Evolutionary conservation across 2,888 invertebrate genomes (phyloP).

Genomic region (Drosophila paracracens): DNA sequence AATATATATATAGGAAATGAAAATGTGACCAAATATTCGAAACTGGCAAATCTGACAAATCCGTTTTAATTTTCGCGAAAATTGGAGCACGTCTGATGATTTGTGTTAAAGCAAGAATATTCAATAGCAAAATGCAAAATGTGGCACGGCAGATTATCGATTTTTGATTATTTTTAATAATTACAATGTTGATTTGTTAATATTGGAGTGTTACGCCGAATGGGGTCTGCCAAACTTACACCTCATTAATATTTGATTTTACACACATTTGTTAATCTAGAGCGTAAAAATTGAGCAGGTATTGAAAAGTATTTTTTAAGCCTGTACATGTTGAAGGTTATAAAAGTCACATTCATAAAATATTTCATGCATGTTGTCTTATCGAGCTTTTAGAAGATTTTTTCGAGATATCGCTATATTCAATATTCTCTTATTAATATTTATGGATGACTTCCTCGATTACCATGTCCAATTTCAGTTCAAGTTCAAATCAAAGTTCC

Average conservation of each 20-base stretch:
- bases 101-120: background rate
- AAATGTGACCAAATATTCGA: too few species aligned
- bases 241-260: background rate
- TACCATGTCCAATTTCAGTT: background rate
- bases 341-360: background rate
- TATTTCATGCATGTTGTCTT: background rate
- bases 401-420: background rate
- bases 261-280: background rate
- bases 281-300: background rate
- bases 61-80: background rate
- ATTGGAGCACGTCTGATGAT: background rate
- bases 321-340: background rate
- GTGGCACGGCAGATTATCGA: background rate
- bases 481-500: background rate
- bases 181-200: background rate
- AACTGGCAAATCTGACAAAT: too few species aligned
- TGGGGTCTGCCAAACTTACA: background rate
- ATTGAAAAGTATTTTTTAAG: background rate
- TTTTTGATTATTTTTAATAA: background rate
- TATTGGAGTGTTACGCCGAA: background rate
- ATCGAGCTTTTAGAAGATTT: background rate
- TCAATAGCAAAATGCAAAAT: background rate
- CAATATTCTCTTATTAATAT: background rate
- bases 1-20: background rate
- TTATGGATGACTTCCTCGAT: background rate